Evolutionary conservation across 2,797 vertebrate genomes (phyloP), one percentile per base, ranked within the genome.

Genomic region (Atherinosoma microstoma): DNA sequence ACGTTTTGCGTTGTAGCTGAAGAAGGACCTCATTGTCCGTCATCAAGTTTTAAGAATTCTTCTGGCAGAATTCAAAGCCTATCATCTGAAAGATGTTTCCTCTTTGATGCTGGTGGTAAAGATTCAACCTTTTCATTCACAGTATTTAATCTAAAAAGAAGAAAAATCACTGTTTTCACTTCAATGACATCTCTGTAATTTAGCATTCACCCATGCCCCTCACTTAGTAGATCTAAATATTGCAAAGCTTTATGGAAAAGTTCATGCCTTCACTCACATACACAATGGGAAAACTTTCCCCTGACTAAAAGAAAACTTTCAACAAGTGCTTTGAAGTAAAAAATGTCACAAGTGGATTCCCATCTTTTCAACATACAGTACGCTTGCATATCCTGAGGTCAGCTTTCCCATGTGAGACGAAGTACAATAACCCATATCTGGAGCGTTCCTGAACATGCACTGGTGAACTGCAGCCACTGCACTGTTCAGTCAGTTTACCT

Each of bases 401-500:
- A 83, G 79, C 70, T 65, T 68, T 76, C 67, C 56, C 71, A 58
- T 68, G 78, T 70, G 70, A 81, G 66, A 75, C 3, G 22, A 89
- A 85, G 82, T 67, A 80, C 78, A 84, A 76, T 75, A 78, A 35
- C 62, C 60, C 36, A 29, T 84, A 75, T 85, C 82, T 69, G 61
- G 82, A 76, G 30, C 62, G 64, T 73, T 82, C 45, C 40, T 18
- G 42, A 76, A 75, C 67, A 81, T 68, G 64, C 74, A 78, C 54
- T 42, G 78, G 57, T 88, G 73, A 84, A 85, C 58, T 82, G 87
- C 76, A 67, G 51, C 78, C 53, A 40, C 73, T 72, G 70, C 85
- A 68, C 74, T 81, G 75, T 83, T 81, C 80, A 78, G 56, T 58
- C 84, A 58, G 58, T 88, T 86, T 85, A 72, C 84, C 82, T 85